phyloP scores from a whole-genome alignment of 1,140 invertebrate species.

The Drosophila varians region DNA sequence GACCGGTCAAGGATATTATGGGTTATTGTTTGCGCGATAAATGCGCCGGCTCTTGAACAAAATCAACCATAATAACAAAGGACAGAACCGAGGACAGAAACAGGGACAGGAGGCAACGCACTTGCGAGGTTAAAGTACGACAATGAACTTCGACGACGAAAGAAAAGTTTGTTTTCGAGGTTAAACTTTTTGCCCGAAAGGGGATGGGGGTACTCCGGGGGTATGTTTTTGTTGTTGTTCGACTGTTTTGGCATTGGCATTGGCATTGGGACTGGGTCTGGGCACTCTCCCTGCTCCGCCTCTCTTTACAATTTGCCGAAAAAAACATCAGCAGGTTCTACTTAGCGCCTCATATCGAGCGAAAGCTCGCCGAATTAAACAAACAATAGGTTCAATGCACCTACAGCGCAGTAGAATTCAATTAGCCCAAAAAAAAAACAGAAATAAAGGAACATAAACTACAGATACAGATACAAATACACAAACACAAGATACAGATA shows the following conservation, averaged over 20 bases:
- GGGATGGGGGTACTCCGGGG: not conserved
- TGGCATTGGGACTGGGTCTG: conserved; percentile 41
- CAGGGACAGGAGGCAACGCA: conserved; percentile 54
- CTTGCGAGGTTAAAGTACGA: conserved; percentile 70
- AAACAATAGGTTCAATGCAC: conserved; percentile 80
- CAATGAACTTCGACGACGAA: conserved; percentile 71
- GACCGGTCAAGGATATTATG: conserved; percentile 17
- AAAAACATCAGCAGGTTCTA: conserved; percentile 65
- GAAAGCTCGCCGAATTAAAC: conserved; percentile 60
- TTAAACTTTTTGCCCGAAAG: conserved; percentile 37
- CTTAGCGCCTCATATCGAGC: conserved; percentile 60
- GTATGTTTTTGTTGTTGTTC: conserved; percentile 1
- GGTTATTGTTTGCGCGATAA: conserved; percentile 10
- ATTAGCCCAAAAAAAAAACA: conserved; percentile 45
- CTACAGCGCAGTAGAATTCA: conserved; percentile 75
- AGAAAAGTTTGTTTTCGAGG: conserved; percentile 76
- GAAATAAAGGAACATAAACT: conserved; percentile 7
- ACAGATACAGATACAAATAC: conserved; percentile 7
- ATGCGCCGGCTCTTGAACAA: conserved; percentile 45
- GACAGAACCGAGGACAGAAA: not conserved
- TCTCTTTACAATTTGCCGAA: conserved; percentile 19
- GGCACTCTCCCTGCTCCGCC: not conserved
- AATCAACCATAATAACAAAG: conserved; percentile 31
- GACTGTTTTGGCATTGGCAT: conserved; percentile 5
- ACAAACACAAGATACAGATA: not conserved